Conservation (phyloP, 2,888 invertebrate species). For the Tenthredo mesomela region DNA sequence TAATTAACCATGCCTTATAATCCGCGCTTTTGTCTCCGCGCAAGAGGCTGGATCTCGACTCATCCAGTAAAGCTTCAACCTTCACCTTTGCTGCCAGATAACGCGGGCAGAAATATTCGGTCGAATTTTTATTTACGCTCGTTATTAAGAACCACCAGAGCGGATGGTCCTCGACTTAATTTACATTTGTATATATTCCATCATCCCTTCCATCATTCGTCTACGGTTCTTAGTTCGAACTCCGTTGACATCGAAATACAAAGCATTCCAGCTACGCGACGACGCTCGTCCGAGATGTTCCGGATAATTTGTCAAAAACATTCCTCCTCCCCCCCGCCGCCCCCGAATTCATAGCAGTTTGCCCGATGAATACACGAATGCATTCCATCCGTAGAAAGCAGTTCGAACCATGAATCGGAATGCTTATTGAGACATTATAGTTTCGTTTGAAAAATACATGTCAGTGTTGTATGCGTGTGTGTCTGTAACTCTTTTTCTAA, state of each 20-base stretch:
- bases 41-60: background rate
- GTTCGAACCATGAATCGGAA: background rate
- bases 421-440: slow-evolving; percentile 36
- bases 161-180: slow-evolving; percentile 30
- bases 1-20: slow-evolving; percentile 38
- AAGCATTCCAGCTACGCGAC: slow-evolving; percentile 48
- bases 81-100: slow-evolving; percentile 6
- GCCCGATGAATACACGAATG: slow-evolving; percentile 41
- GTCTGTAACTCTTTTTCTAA: slow-evolving; percentile 4
- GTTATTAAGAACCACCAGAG: background rate
- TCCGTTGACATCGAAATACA: slow-evolving; percentile 33
- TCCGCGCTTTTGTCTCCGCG: slow-evolving; percentile 33
- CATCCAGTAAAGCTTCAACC: background rate
- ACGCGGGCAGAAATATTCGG: background rate
- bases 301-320: slow-evolving; percentile 63
- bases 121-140: background rate
- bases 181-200: slow-evolving; percentile 27
- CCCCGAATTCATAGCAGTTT: slow-evolving; percentile 55
- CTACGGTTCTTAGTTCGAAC: slow-evolving; percentile 4
- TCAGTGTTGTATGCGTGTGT: background rate
- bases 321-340: slow-evolving; percentile 54
- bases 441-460: slow-evolving; percentile 4
- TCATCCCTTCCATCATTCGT: background rate
- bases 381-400: background rate
- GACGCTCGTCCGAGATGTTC: slow-evolving; percentile 49